These are phyloP conservation scores for Antedon mediterranea DNA, from an alignment of 53 echinoderm and acorn worm species.

Conservation along the genomic window DNA sequence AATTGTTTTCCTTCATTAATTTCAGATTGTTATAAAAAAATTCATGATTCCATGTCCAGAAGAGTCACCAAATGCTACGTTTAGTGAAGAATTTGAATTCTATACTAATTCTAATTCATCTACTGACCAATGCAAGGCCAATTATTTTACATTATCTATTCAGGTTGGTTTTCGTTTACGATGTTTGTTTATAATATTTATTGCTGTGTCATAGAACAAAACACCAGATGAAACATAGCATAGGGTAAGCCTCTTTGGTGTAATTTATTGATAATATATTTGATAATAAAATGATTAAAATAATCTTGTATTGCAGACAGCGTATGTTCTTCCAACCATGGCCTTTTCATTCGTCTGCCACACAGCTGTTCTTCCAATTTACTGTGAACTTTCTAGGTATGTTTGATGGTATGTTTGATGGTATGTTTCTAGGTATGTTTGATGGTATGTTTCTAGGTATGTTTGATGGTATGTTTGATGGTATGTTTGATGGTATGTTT, in stretches of 20 bases:
- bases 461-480: too few relatives aligned
- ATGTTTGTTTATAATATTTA: neutral
- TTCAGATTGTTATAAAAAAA: conserved; percentile 64
- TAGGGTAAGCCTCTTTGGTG: too few relatives aligned
- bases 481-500: too few relatives aligned
- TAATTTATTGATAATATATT: too few relatives aligned
- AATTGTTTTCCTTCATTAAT: neutral
- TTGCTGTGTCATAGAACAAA: neutral
- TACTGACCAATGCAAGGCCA: conserved; percentile 27
- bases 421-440: too few relatives aligned
- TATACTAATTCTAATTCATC: neutral
- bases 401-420: too few relatives aligned
- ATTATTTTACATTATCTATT: conserved; percentile 37
- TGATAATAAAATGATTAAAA: too few relatives aligned
- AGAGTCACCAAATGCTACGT: conserved; percentile 6
- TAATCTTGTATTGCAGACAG: conserved; percentile 70
- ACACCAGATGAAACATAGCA: too few relatives aligned
- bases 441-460: too few relatives aligned
- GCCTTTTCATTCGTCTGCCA: conserved; percentile 97
- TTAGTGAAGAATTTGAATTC: neutral
- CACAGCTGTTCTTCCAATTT: conserved; percentile 84
- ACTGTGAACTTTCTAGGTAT: conserved; percentile 56
- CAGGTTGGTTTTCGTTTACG: conserved; percentile 42
- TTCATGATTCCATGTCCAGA: conserved; percentile 75
- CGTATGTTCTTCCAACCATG: conserved; percentile 90